phyloP scores from a whole-genome alignment of 2,888 invertebrate species.

The Cephus spinipes region DNA sequence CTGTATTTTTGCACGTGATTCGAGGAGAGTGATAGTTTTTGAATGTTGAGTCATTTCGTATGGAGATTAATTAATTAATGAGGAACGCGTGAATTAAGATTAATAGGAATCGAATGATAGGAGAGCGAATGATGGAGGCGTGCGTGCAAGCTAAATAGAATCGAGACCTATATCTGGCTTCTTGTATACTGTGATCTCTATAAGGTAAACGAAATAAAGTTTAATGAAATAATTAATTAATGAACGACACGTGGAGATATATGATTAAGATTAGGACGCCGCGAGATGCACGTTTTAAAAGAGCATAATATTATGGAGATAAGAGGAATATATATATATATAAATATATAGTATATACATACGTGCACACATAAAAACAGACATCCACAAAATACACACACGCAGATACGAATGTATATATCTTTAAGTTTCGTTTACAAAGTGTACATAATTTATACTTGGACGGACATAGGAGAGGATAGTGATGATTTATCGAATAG shows the following conservation, averaged over 20 bases:
- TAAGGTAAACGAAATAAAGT: conserved; percentile 54
- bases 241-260: conserved; percentile 31
- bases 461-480: conserved; percentile 26
- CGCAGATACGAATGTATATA: conserved; percentile 28
- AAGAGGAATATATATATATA: conserved; percentile 36
- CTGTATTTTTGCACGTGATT: not conserved
- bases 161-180: conserved; percentile 63
- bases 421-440: conserved; percentile 42
- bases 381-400: conserved; percentile 16
- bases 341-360: conserved; percentile 21
- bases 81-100: conserved; percentile 21
- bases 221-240: conserved; percentile 46
- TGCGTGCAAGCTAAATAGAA: conserved; percentile 38
- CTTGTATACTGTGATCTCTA: conserved; percentile 67
- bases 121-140: conserved; percentile 37
- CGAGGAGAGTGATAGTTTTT: not conserved
- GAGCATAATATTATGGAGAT: conserved; percentile 44
- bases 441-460: conserved; percentile 59
- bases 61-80: conserved; percentile 17
- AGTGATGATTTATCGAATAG: not conserved
- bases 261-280: conserved; percentile 24
- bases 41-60: conserved; percentile 3
- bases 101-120: not conserved
- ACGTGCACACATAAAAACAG: not conserved
- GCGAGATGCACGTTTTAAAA: conserved; percentile 34